Evolutionary conservation across 30 jellyfish, hydroid and myxozoan genomes (phyloP).

Genomic region (Morbakka virulenta): DNA sequence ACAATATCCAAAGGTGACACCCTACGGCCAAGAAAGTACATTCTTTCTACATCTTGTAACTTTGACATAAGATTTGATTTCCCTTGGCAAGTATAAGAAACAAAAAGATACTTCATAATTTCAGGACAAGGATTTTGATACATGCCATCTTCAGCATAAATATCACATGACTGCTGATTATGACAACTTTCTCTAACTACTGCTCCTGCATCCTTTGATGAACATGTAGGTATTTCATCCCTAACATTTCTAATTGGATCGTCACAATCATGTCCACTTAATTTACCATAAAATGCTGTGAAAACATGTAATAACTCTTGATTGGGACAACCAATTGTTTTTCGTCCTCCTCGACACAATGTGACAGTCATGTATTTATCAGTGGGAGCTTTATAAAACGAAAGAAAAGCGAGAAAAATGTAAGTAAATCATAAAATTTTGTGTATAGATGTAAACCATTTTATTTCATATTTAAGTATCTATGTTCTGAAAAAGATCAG

Average conservation of each 20-base stretch:
- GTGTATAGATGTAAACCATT: no score
- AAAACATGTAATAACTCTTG: conserved; percentile 72
- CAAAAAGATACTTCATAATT: conserved; percentile 78
- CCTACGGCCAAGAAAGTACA: no score
- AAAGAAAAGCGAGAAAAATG: no score
- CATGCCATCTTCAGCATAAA: conserved; percentile 88
- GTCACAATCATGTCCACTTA: conserved; percentile 98
- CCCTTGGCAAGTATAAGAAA: conserved; percentile 95
- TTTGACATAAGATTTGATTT: conserved; percentile 60
- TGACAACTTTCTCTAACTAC: conserved; percentile 84
- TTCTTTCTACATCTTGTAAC: conserved; percentile 57
- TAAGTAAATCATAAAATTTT: no score
- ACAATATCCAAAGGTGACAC: no score
- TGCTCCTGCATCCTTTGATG: conserved; percentile 75
- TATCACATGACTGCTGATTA: conserved; percentile 97
- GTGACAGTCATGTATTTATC: conserved; percentile 77
- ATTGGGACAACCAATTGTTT: conserved; percentile 84
- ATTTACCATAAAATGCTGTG: conserved; percentile 96
- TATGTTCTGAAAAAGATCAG: no score
- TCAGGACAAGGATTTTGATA: conserved; percentile 94
- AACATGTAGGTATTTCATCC: conserved; percentile 91
- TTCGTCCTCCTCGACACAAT: conserved; percentile 87
- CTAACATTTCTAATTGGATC: conserved; percentile 78
- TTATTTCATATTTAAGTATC: no score
- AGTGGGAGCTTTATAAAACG: no score